phyloP scores from a whole-genome alignment of 2,113 vertebrate genomes.

The Ailuropoda melanoleuca region DNA sequence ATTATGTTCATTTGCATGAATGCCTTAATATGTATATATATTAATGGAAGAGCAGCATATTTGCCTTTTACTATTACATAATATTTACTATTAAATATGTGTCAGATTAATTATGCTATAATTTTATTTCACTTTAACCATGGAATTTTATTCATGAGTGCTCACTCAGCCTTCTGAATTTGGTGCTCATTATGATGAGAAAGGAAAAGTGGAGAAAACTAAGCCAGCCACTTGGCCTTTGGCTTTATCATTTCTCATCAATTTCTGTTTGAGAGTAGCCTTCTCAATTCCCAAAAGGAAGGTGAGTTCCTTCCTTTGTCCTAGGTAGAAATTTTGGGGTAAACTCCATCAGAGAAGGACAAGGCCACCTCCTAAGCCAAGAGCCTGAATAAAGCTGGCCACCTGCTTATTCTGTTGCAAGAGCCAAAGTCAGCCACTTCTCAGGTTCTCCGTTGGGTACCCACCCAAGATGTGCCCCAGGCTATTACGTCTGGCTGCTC shows the following conservation, averaged over 20 bases:
- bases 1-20: not conserved
- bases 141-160: not conserved
- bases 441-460: not conserved
- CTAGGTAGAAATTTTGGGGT: not conserved
- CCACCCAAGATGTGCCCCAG: not conserved
- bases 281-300: not conserved
- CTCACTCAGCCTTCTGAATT: not conserved
- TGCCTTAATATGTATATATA: not conserved
- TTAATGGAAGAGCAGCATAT: not conserved
- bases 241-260: not conserved
- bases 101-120: not conserved
- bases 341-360: not conserved
- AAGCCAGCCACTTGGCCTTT: not conserved
- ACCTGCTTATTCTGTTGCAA: not conserved
- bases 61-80: not conserved
- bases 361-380: not conserved
- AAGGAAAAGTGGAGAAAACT: not conserved
- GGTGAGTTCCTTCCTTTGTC: not conserved
- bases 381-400: not conserved
- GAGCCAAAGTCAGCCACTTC: not conserved
- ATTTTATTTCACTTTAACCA: not conserved
- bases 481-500: not conserved
- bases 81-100: not conserved
- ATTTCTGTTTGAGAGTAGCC: not conserved
- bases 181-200: not conserved